A percentile compares a stretch with the other conserved stretches of the same genome.
These are phyloP conservation scores for Illadopsis cleaveri DNA, from an alignment of 2,113 vertebrate genomes.

Conservation along the genomic window DNA sequence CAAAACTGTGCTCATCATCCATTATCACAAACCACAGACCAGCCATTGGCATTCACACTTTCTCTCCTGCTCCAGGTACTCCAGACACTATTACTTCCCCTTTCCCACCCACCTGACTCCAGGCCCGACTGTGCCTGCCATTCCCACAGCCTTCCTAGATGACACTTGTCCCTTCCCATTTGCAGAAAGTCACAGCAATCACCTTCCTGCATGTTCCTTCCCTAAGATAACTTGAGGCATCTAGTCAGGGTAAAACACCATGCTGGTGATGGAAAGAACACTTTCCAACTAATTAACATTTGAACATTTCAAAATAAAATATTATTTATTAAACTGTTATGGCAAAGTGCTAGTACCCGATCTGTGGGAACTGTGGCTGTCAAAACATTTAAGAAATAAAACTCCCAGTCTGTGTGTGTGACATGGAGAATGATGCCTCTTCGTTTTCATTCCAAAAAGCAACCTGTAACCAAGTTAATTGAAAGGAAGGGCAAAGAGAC, in stretches of 20 bases:
- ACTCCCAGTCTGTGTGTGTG: not conserved
- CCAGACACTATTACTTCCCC: not conserved
- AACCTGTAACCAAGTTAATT: not conserved
- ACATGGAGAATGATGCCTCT: not conserved
- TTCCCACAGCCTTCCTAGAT: not conserved
- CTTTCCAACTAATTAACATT: not conserved
- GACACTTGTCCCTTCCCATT: not conserved
- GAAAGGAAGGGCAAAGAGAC: not conserved
- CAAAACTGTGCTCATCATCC: not conserved
- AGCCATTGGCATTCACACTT: not conserved
- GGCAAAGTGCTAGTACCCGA: not conserved
- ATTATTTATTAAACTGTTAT: not conserved
- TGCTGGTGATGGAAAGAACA: not conserved
- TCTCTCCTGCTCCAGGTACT: not conserved
- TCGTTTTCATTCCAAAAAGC: not conserved
- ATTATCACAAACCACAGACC: not conserved
- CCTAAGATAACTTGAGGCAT: not conserved
- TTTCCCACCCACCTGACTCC: not conserved
- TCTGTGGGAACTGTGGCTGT: not conserved
- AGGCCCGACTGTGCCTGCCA: not conserved
- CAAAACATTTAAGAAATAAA: not conserved
- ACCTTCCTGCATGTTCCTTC: not conserved
- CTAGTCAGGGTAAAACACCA: not conserved
- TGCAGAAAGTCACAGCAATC: not conserved
- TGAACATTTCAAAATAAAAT: not conserved